Base-by-base conservation (phyloP, 2,113 vertebrate species). In the Paedocypris sp. region DNA sequence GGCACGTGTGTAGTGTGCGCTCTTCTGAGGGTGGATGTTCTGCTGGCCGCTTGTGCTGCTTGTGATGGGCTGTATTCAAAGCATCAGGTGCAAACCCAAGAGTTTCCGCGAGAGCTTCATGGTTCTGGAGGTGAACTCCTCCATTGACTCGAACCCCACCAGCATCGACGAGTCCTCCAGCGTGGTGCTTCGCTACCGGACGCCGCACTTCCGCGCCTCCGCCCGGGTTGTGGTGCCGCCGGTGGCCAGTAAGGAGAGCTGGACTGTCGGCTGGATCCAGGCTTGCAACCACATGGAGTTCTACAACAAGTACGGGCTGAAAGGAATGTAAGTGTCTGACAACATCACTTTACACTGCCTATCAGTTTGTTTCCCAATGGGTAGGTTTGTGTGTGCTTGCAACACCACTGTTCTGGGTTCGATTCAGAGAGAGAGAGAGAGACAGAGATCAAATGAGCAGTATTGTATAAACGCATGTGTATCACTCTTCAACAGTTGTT, bases 231-330 rank as follows among this genome's bases (percentile, higher is more conserved):
- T 92, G 71, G 89, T 99, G 77, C 93, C 93, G 0, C 90, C 93
- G 3, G 79, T 97, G 11, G 79, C 91, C 78, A 82, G 77, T 41
- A 91, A 90, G 62, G 94, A 99, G 84, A 97, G 91, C 8, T 99
- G 95, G 95, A 87, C 90, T 3, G 88, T 99, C 29, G 95, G 95
- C 60, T 99, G 95, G 95, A 98, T 99, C 38, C 95, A 99, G 79
- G 93, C 94, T 0, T 99, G 95, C 72, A 96, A 91, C 79, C 91
- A 97, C 82, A 99, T 99, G 95, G 91, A 96, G 78, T 99, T 99
- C 74, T 91, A 92, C 87, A 99, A 99, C 70, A 87, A 89, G 39
- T 99, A 99, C 1, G 92, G 93, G 47, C 86, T 87, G 7, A 91
- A 90, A 77, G 95, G 94, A 73, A 94, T 93, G 95, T 99, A 74